phyloP scores from a whole-genome alignment of 2,888 invertebrate genomes.

The Maniola hyperantus region DNA sequence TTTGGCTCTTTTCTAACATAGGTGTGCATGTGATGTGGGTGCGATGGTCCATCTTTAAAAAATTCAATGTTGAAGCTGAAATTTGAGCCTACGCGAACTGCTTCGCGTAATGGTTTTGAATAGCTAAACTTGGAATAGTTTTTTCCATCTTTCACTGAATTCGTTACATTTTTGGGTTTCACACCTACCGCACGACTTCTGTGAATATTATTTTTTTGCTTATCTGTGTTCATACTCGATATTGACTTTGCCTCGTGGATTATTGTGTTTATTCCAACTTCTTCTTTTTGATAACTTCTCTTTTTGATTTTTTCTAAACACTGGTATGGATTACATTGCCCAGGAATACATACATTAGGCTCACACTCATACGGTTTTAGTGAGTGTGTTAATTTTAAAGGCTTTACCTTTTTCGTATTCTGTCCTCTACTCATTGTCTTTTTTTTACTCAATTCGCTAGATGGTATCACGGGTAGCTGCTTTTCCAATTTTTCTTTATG shows the following conservation, averaged over 20 bases:
- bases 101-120: constrained; percentile 28
- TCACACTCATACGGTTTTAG: constrained; percentile 49
- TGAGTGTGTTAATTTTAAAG: constrained; percentile 14
- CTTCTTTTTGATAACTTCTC: constrained; percentile 29
- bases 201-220: constrained; percentile 17
- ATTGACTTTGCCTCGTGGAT: constrained; percentile 22
- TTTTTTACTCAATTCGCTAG: constrained; percentile 13
- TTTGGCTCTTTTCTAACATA: not conserved
- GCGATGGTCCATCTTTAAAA: constrained; percentile 36
- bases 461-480: constrained; percentile 3
- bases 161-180: constrained; percentile 21
- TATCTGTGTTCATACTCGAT: constrained; percentile 25
- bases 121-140: not conserved
- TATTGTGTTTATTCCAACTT: constrained; percentile 26
- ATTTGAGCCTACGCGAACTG: constrained; percentile 42
- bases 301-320: constrained; percentile 48
- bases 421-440: constrained; percentile 40
- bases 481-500: constrained; percentile 28
- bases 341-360: constrained; percentile 47
- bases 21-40: not conserved
- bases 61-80: constrained; percentile 45
- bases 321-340: constrained; percentile 46
- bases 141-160: not conserved
- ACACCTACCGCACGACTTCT: constrained; percentile 10
- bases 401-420: constrained; percentile 34